A percentile compares a stretch with the other conserved stretches of the same genome.
Conservation (phyloP, 1,140 invertebrate genomes). For the Eumeta japonica region DNA sequence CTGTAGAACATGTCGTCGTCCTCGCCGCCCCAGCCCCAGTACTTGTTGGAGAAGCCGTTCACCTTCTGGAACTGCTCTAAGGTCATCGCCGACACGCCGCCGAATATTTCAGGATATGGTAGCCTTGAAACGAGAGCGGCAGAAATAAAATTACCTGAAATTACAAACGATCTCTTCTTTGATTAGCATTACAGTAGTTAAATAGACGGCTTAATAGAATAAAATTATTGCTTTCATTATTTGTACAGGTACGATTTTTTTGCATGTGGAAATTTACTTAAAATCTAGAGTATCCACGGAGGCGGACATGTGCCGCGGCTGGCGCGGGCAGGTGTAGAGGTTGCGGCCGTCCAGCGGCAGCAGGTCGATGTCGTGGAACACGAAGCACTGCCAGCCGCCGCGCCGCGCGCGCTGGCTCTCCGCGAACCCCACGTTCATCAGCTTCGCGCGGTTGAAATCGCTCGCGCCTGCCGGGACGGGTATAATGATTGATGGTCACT, state of each 20-base stretch:
- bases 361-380: conserved; percentile 95
- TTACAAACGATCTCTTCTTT: no score
- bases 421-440: conserved; percentile 93
- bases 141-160: no score
- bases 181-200: no score
- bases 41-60: conserved; percentile 90
- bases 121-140: conserved; percentile 63
- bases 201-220: no score
- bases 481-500: no score
- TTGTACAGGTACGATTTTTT: no score
- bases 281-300: conserved; percentile 81
- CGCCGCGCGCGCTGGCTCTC: conserved; percentile 61
- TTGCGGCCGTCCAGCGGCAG: conserved; percentile 91
- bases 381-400: conserved; percentile 82
- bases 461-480: conserved; percentile 40
- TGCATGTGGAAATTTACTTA: conserved; percentile 38
- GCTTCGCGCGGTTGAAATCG: conserved; percentile 85
- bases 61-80: conserved; percentile 77
- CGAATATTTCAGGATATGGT: conserved; percentile 86
- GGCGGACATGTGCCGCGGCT: conserved; percentile 93
- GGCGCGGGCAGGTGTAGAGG: conserved; percentile 85
- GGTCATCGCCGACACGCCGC: conserved; percentile 84
- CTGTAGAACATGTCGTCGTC: conserved; percentile 91
- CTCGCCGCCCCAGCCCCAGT: conserved; percentile 92
- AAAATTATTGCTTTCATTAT: no score